Evolutionary conservation across 2,888 invertebrate species (phyloP).

Genomic region (Noctuana brunneofusca): DNA sequence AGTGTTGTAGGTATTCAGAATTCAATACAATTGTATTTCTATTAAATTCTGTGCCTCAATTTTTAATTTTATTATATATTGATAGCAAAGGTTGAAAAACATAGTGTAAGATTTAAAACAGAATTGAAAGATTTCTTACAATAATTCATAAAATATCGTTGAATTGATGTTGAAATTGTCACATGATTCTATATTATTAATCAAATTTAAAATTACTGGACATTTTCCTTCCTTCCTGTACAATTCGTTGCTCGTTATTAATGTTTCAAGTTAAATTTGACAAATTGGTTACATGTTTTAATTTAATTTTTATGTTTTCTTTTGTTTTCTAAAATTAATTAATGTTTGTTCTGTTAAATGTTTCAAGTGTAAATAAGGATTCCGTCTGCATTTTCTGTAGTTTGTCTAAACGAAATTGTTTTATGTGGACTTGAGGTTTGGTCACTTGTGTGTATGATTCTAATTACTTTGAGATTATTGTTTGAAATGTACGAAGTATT

Average conservation of each 20-base stretch:
- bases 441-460: neutral
- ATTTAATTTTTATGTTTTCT: neutral
- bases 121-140: no score
- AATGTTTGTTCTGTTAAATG: neutral
- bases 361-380: neutral
- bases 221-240: neutral
- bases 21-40: no score
- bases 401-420: neutral
- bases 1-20: no score
- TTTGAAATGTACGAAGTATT: neutral
- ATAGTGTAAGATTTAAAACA: no score
- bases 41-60: no score
- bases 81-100: no score
- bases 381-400: neutral
- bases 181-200: no score
- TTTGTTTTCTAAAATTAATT: no score
- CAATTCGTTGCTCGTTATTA: neutral
- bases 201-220: neutral
- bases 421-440: neutral
- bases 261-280: neutral
- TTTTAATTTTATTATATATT: no score
- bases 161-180: neutral
- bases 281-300: neutral
- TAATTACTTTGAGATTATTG: conserved; percentile 7
- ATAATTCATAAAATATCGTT: no score